Conservation (phyloP, 2,113 vertebrate genomes). For the Accipiter virgatus region DNA sequence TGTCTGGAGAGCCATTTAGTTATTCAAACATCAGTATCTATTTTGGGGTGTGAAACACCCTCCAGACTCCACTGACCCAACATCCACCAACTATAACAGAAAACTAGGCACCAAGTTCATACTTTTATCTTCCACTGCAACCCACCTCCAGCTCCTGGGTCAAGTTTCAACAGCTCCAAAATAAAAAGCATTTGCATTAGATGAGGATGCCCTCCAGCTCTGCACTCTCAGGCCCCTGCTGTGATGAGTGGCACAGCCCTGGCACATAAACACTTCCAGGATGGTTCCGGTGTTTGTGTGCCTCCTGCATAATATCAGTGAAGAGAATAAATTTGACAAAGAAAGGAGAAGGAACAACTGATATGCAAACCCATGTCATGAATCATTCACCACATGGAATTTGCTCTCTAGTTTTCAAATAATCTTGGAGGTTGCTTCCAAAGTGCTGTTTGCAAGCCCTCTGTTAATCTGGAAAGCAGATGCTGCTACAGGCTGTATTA, state of each 20-base stretch:
- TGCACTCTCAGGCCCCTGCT: background rate
- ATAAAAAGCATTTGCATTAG: background rate
- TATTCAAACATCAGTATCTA: background rate
- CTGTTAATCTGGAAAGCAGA: constrained; percentile 11
- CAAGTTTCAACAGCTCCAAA: background rate
- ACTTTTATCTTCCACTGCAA: background rate
- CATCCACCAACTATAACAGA: background rate
- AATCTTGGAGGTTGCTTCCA: background rate
- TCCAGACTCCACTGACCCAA: background rate
- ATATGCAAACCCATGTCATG: background rate
- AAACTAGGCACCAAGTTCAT: background rate
- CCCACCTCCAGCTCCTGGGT: background rate
- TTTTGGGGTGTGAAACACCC: background rate
- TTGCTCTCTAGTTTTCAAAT: background rate
- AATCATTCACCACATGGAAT: background rate
- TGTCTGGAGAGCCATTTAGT: background rate
- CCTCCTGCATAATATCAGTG: background rate
- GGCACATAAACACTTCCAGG: background rate
- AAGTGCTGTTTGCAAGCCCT: background rate
- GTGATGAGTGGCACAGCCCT: background rate
- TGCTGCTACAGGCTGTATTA: background rate
- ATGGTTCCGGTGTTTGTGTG: background rate
- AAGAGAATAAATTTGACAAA: background rate
- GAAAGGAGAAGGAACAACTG: background rate
- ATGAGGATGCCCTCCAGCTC: background rate